phyloP scores from a whole-genome alignment of 64 coral and sea anemone species.

The Acropora tenuis region DNA sequence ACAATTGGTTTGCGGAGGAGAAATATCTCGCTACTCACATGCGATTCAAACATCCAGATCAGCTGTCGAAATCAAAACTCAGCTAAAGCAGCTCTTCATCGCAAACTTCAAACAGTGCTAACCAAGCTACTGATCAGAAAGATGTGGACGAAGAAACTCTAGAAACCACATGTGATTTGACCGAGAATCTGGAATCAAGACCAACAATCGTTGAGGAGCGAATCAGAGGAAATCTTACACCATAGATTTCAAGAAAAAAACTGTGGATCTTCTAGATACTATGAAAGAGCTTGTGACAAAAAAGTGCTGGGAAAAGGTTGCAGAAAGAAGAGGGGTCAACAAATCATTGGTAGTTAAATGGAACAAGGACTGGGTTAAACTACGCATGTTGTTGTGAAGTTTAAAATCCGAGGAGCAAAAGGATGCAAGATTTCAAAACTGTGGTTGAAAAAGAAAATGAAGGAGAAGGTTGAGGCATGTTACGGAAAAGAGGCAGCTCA shows the following conservation, averaged over 20 bases:
- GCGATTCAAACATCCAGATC: slow-evolving; percentile 74
- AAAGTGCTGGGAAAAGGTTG: slow-evolving; percentile 72
- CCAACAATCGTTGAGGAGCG: slow-evolving; percentile 58
- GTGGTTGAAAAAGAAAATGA: not conserved
- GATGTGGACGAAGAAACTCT: slow-evolving; percentile 61
- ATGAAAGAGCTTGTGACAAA: slow-evolving; percentile 75
- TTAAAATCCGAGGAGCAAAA: too few relatives aligned
- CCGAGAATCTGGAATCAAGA: slow-evolving; percentile 73
- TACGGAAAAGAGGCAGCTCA: too few relatives aligned
- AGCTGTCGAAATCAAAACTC: slow-evolving; percentile 68
- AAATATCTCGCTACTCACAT: slow-evolving; percentile 72
- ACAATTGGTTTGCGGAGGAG: slow-evolving; percentile 38
- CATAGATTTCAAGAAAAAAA: slow-evolving; percentile 70
- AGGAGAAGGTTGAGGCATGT: too few relatives aligned
- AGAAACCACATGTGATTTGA: slow-evolving; percentile 66
- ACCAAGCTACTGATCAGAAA: slow-evolving; percentile 67
- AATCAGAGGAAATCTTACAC: slow-evolving; percentile 75
- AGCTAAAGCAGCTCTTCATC: slow-evolving; percentile 52
- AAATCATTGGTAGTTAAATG: slow-evolving; percentile 76
- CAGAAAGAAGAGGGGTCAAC: slow-evolving; percentile 66
- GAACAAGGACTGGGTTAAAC: slow-evolving; percentile 64
- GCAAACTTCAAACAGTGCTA: slow-evolving; percentile 64
- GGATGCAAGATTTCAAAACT: too few relatives aligned
- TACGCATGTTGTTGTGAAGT: not conserved
- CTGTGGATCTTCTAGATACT: slow-evolving; percentile 72